Evolutionary conservation across 2,888 invertebrate species (phyloP).

Genomic region (Eristalinus aeneus): DNA sequence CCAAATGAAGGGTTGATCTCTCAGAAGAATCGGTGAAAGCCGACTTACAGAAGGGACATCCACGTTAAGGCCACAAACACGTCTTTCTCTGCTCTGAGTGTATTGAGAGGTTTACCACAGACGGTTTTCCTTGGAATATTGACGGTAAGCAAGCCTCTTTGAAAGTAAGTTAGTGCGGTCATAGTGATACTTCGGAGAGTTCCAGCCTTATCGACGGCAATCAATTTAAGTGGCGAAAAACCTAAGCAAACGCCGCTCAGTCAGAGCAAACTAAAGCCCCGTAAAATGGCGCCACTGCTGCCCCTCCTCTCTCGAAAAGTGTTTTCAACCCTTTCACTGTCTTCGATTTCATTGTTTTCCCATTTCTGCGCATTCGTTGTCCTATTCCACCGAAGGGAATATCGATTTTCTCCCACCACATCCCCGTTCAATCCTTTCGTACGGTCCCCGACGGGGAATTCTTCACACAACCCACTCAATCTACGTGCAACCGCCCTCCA

Average conservation of each 20-base stretch:
- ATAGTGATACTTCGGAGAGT: background rate
- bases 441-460: background rate
- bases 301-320: background rate
- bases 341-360: background rate
- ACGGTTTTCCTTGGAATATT: too few species aligned
- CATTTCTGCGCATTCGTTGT: background rate
- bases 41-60: too few species aligned
- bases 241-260: background rate
- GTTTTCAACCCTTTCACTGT: background rate
- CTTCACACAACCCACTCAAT: slow-evolving; percentile 4
- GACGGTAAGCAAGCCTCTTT: too few species aligned
- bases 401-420: background rate
- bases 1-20: too few species aligned
- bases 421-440: background rate
- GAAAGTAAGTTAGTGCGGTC: background rate
- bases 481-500: background rate
- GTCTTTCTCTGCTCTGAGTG: too few species aligned
- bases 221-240: background rate
- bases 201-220: background rate
- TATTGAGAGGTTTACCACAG: too few species aligned
- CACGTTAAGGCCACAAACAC: too few species aligned
- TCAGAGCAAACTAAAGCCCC: background rate
- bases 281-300: background rate
- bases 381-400: background rate
- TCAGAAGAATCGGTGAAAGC: too few species aligned